Evolutionary conservation across 2,797 vertebrate genomes (phyloP).

Genomic region (Pteronotus mesoamericanus): DNA sequence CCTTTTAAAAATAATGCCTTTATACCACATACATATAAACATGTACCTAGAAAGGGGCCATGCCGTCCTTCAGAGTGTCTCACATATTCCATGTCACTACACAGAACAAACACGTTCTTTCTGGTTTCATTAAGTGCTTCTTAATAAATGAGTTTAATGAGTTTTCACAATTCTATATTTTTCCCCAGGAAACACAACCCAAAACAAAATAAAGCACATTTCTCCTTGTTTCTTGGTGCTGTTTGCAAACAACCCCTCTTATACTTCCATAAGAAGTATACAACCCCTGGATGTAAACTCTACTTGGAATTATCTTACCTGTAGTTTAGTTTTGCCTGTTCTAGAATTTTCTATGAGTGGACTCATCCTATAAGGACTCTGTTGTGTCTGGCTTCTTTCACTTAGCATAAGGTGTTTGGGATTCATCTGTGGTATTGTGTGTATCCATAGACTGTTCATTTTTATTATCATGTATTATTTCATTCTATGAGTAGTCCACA

Average conservation of each 20-base stretch:
- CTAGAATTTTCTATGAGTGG: background rate
- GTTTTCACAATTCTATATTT: background rate
- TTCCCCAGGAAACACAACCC: background rate
- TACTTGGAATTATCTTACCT: background rate
- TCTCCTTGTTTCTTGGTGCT: background rate
- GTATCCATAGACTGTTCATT: background rate
- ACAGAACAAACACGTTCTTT: background rate
- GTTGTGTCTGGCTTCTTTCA: too few species aligned
- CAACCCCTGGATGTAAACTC: background rate
- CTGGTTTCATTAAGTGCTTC: background rate
- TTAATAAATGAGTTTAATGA: background rate
- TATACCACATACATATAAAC: background rate
- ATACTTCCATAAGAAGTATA: too few species aligned
- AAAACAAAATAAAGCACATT: background rate
- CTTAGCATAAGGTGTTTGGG: too few species aligned
- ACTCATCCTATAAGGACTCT: background rate
- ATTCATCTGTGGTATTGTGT: background rate
- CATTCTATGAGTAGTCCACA: background rate
- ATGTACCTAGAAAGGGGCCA: background rate
- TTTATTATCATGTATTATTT: background rate
- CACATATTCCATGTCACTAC: background rate
- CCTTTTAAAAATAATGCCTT: background rate
- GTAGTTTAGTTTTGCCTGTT: background rate
- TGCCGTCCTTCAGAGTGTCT: background rate
- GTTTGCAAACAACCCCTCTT: background rate